Evolutionary conservation across 1,140 invertebrate genomes (phyloP).

Genomic region (Trichonephila clavipes): DNA sequence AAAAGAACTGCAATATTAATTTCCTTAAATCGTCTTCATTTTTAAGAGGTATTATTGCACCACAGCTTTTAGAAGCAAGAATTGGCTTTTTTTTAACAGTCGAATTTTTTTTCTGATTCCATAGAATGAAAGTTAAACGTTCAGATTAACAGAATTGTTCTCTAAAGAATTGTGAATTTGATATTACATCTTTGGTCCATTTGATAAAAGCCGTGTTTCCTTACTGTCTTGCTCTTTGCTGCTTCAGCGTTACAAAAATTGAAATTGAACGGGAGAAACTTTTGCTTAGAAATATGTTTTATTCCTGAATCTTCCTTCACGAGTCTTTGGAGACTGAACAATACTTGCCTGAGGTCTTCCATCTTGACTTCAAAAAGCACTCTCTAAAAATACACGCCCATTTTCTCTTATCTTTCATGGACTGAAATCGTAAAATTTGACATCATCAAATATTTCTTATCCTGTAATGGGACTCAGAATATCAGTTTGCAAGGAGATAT

Average conservation of each 20-base stretch:
- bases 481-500: background rate
- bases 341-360: background rate
- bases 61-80: too few species aligned
- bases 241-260: background rate
- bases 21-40: too few species aligned
- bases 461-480: background rate
- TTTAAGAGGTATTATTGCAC: too few species aligned
- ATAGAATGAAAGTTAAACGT: too few species aligned
- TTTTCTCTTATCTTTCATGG: background rate
- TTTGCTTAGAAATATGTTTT: background rate
- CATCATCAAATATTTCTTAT: background rate
- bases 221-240: background rate
- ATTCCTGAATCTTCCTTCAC: background rate
- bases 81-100: too few species aligned
- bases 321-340: background rate
- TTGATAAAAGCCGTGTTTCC: background rate
- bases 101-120: too few species aligned
- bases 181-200: background rate
- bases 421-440: background rate
- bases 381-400: background rate
- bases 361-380: background rate
- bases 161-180: background rate
- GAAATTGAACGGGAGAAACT: background rate
- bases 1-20: too few species aligned
- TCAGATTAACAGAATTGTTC: background rate